These are phyloP conservation scores for Melinaea marsaeus DNA, from an alignment of 2,888 invertebrate genomes.

Conservation along the genomic window DNA sequence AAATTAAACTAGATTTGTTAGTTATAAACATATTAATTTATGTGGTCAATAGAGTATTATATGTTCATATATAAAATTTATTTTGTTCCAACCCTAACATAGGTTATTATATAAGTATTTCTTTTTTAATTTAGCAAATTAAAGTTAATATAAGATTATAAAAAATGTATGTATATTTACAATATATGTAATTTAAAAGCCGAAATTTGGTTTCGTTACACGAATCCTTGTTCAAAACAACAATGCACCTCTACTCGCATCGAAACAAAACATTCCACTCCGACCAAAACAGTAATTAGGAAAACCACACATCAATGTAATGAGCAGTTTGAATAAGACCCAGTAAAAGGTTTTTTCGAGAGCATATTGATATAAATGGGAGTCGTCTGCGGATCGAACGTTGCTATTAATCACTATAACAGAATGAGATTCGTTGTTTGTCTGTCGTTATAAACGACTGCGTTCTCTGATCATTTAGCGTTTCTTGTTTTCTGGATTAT, in stretches of 20 bases:
- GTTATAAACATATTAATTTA: too few relatives aligned
- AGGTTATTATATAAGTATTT: too few relatives aligned
- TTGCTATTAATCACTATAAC: constrained; percentile 59
- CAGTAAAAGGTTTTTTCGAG: constrained; percentile 68
- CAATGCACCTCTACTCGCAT: not conserved
- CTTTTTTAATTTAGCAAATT: too few relatives aligned
- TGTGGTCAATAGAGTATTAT: too few relatives aligned
- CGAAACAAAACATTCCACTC: constrained; percentile 12
- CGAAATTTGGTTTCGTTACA: not conserved
- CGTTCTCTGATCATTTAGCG: constrained; percentile 39
- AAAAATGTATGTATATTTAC: too few relatives aligned
- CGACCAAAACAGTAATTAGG: constrained; percentile 29
- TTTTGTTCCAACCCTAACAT: too few relatives aligned
- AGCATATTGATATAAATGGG: constrained; percentile 69
- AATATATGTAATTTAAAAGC: not conserved
- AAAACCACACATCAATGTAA: constrained; percentile 26
- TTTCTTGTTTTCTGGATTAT: not conserved
- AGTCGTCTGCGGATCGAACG: constrained; percentile 54
- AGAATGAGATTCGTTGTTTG: constrained; percentile 47
- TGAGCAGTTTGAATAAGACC: constrained; percentile 23
- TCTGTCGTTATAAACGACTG: constrained; percentile 46
- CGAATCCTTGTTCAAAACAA: not conserved
- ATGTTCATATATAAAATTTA: too few relatives aligned
- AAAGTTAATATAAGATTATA: too few relatives aligned
- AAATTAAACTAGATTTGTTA: too few relatives aligned